phyloP scores from a whole-genome alignment of 2,113 vertebrate genomes.

The Sus scrofa region DNA sequence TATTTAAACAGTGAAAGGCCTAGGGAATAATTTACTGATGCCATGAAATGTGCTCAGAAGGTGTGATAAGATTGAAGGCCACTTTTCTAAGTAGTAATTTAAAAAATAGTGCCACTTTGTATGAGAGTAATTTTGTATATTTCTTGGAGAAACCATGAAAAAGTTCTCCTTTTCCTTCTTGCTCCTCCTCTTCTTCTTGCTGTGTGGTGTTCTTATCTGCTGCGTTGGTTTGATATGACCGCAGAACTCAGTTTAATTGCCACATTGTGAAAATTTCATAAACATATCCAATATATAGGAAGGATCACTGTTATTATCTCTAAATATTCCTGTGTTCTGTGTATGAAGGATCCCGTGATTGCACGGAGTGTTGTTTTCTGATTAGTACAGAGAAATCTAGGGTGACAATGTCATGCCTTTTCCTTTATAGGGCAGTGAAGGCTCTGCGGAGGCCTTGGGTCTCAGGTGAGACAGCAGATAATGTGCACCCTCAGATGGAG shows the following conservation, averaged over 20 bases:
- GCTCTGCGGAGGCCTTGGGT: not conserved
- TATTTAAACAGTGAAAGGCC: not conserved
- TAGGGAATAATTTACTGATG: not conserved
- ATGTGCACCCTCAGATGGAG: not conserved
- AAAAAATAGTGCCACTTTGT: conserved; percentile 3
- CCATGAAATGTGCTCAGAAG: conserved; percentile 31
- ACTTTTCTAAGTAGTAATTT: conserved; percentile 62
- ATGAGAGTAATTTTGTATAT: conserved; percentile 7
- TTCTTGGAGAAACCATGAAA: not conserved
- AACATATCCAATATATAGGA: not conserved
- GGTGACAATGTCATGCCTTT: not conserved
- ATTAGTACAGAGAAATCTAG: not conserved
- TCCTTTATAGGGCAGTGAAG: not conserved
- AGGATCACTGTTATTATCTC: not conserved
- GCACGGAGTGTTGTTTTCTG: not conserved
- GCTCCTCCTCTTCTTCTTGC: not conserved
- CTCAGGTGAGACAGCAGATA: not conserved
- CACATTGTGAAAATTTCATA: conserved; percentile 28
- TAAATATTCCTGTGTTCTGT: not conserved
- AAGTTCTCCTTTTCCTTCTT: not conserved
- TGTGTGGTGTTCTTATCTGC: not conserved
- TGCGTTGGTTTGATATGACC: not conserved
- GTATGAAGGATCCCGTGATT: not conserved
- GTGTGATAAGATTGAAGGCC: conserved; percentile 20
- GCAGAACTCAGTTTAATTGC: not conserved